phyloP scores from a whole-genome alignment of 2,113 vertebrate genomes.

The Sardina pilchardus region DNA sequence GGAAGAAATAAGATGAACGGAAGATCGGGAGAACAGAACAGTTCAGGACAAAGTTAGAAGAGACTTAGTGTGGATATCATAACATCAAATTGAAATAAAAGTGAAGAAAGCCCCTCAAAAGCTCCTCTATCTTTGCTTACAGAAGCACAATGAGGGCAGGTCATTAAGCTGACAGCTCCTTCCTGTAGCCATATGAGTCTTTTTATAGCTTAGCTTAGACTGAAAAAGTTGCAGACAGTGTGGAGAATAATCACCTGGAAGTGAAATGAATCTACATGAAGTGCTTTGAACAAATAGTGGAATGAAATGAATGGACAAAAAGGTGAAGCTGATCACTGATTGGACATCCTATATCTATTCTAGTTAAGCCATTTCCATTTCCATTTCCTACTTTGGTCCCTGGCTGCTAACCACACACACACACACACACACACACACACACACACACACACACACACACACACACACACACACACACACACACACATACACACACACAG shows the following conservation, averaged over 20 bases:
- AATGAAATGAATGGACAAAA: not conserved
- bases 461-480: not conserved
- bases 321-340: not conserved
- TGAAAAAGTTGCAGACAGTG: not conserved
- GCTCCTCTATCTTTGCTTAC: not conserved
- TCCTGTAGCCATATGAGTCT: constrained; percentile 60
- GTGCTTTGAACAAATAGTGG: not conserved
- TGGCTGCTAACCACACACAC: not conserved
- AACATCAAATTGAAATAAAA: not conserved
- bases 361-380: not conserved
- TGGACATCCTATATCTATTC: not conserved
- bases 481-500: not conserved
- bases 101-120: not conserved
- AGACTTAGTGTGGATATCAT: not conserved
- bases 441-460: not conserved
- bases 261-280: not conserved
- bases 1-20: not conserved
- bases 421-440: not conserved
- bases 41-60: not conserved
- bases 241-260: not conserved
- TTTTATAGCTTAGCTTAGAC: constrained; percentile 53
- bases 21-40: too few relatives aligned
- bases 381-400: not conserved
- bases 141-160: not conserved
- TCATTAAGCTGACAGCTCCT: constrained; percentile 53